Conservation (phyloP, 2,888 invertebrate genomes). For the Quadroppia sp. region DNA sequence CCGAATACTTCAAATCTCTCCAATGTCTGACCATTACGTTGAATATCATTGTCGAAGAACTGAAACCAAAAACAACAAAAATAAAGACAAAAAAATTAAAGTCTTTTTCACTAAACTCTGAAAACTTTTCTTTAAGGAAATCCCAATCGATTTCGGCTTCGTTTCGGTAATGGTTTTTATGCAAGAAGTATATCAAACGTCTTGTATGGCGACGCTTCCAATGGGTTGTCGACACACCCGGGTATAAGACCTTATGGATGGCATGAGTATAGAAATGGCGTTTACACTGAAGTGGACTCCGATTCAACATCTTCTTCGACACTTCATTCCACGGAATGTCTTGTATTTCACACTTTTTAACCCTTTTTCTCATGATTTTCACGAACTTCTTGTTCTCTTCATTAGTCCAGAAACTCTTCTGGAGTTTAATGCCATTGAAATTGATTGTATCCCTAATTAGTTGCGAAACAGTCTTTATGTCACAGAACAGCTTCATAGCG, state of each 20-base stretch:
- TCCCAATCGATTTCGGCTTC: neutral
- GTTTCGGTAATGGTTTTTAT: neutral
- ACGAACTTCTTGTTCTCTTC: neutral
- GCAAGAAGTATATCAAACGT: neutral
- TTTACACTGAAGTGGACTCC: neutral
- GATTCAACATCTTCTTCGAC: neutral
- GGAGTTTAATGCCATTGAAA: neutral
- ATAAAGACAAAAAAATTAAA: neutral
- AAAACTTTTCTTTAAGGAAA: neutral
- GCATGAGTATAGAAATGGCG: neutral
- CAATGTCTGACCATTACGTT: no score
- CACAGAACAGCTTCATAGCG: neutral
- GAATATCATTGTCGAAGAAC: no score
- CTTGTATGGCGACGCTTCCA: no score
- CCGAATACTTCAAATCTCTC: no score
- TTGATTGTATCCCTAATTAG: neutral
- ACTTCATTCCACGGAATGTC: conserved; percentile 2
- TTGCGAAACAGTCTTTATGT: neutral
- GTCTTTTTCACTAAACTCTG: neutral
- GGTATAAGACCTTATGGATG: no score
- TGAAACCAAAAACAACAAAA: no score
- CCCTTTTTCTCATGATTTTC: neutral
- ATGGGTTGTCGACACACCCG: no score
- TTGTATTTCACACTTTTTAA: neutral
- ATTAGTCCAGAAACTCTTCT: neutral